phyloP scores from a whole-genome alignment of 2,888 invertebrate genomes.

The Atethmia centrago region DNA sequence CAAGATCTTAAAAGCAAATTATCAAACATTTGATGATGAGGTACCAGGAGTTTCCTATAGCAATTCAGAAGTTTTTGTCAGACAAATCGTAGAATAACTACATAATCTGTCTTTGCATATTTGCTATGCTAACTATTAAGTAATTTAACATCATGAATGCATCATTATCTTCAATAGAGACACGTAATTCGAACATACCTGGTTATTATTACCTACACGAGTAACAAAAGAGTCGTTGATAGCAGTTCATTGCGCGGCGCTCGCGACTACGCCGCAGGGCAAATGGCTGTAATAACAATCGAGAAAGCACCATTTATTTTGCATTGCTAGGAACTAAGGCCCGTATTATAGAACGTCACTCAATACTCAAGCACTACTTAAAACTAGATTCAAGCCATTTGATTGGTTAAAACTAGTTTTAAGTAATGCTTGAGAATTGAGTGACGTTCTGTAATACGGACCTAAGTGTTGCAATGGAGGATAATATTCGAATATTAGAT shows the following conservation, averaged over 20 bases:
- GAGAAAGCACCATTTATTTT: conserved; percentile 67
- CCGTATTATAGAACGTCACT: no score
- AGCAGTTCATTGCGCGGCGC: conserved; percentile 59
- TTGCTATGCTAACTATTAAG: conserved; percentile 31
- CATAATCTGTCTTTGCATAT: conserved; percentile 4
- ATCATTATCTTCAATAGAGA: conserved; percentile 52
- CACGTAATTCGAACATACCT: conserved; percentile 56
- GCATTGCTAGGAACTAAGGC: conserved; percentile 64
- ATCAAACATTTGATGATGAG: not conserved
- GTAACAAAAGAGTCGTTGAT: conserved; percentile 67
- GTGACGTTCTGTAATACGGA: no score
- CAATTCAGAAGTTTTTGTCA: conserved; percentile 2
- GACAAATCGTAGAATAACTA: not conserved
- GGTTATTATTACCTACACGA: conserved; percentile 57
- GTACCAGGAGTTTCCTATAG: not conserved
- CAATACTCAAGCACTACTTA: no score
- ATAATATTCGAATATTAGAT: conserved; percentile 60
- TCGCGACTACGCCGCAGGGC: conserved; percentile 57
- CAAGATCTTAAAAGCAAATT: not conserved
- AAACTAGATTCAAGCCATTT: no score
- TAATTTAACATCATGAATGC: conserved; percentile 49
- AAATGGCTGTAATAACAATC: conserved; percentile 66
- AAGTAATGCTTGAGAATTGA: no score
- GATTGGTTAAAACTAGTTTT: no score
- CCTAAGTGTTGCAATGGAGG: conserved; percentile 60